Evolutionary conservation across 2,888 invertebrate species (phyloP).

Genomic region (Serripes groenlandicus): DNA sequence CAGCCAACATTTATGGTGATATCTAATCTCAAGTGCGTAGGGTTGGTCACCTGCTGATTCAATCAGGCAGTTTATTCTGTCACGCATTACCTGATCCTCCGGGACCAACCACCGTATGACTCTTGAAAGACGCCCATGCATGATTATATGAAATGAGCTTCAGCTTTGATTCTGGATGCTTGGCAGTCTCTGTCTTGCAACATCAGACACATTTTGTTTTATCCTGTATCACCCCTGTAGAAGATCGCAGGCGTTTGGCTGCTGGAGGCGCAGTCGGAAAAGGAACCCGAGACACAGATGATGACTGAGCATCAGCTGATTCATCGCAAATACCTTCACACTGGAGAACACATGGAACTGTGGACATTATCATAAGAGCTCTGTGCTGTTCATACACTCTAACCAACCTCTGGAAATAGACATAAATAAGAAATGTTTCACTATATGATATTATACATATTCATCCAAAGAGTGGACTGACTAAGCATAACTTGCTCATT

Average conservation of each 20-base stretch:
- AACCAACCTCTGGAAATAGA: neutral
- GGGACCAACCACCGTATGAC: neutral
- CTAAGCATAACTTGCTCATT: neutral
- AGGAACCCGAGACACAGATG: too few species aligned
- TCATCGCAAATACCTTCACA: neutral
- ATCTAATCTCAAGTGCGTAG: neutral
- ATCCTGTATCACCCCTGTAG: neutral
- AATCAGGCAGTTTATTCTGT: too few species aligned
- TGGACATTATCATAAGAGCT: too few species aligned
- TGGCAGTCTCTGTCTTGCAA: too few species aligned
- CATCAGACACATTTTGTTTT: neutral
- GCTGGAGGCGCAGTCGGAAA: too few species aligned
- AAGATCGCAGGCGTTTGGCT: too few species aligned
- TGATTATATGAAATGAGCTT: too few species aligned
- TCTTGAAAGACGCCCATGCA: neutral
- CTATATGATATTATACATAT: neutral
- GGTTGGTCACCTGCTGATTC: too few species aligned
- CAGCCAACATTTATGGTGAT: too few species aligned
- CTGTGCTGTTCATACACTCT: too few species aligned
- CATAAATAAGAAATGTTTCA: neutral
- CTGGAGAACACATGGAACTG: neutral
- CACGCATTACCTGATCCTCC: neutral
- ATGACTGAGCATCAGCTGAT: neutral
- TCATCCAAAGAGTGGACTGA: too few species aligned
- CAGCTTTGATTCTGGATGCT: too few species aligned